Evolutionary conservation across 2,113 vertebrate species (phyloP).

Genomic region (Trematomus loennbergii): DNA sequence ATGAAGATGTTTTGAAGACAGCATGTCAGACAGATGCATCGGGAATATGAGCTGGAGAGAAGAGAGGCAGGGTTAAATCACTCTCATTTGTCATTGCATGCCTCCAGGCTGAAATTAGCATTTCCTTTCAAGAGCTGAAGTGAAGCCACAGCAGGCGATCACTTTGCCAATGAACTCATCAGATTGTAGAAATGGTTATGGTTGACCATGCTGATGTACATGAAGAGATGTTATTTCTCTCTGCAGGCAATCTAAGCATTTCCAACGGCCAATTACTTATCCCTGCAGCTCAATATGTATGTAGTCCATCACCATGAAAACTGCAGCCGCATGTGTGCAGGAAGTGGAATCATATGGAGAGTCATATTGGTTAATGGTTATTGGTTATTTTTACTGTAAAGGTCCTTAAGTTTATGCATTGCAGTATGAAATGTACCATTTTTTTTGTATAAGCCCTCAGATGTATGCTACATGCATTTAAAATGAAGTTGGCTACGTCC

Average conservation of each 20-base stretch:
- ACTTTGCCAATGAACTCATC: conserved; percentile 48
- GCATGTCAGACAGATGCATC: not conserved
- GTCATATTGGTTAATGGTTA: conserved; percentile 7
- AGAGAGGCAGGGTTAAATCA: not conserved
- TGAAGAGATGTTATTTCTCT: conserved; percentile 57
- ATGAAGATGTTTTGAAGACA: not conserved
- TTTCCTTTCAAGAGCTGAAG: conserved; percentile 36
- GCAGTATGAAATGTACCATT: not conserved
- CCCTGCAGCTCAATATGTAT: conserved; percentile 15
- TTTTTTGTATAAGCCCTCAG: conserved; percentile 1
- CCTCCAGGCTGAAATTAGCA: conserved; percentile 54
- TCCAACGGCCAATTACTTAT: conserved; percentile 48
- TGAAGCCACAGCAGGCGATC: conserved; percentile 61
- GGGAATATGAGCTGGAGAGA: not conserved
- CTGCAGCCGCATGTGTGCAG: conserved; percentile 1
- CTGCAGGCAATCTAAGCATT: conserved; percentile 40
- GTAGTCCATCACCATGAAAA: conserved; percentile 44
- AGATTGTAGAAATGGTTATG: conserved; percentile 49
- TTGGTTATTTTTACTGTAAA: conserved; percentile 6
- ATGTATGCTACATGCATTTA: not conserved
- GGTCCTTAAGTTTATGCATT: conserved; percentile 14
- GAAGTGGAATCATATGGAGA: conserved; percentile 3
- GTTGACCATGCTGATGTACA: conserved; percentile 60
- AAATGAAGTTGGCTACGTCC: conserved; percentile 24
- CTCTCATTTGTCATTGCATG: conserved; percentile 42